Evolutionary conservation across 1,140 invertebrate species (phyloP), one percentile per base, ranked within the genome.

Genomic region (Pseudobourletiella spinata): DNA sequence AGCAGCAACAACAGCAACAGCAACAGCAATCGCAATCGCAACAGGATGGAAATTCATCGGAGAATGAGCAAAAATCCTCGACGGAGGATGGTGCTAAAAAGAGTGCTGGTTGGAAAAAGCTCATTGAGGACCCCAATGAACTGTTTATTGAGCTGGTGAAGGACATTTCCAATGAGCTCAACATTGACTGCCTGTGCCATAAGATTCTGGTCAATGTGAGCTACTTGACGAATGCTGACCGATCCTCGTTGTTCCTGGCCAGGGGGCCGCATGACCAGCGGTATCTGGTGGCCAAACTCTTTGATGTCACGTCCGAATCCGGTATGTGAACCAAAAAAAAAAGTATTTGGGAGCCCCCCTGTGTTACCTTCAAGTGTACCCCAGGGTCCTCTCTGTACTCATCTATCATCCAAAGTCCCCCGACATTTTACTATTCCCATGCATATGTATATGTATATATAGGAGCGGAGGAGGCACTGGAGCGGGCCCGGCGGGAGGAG

Each of bases 201-300:
- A 95, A 95, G 79, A 95, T 95, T 68, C 80, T 95, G 25, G 88
- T 90, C 18, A 95, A 95, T 76, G 90, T 95, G 1, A 85, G 88
- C 43, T 77, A 91, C 57, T 79, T 95, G 44, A 93, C 89, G 2
- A 81, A 87, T 63, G 90, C 90, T 1, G 91, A 95, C 75, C 77
- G 91, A 20, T 89, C 89, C 11, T 89, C 86, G 57, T 76, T 95
- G 57, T 95, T 95, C 76, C 77, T 95, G 54, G 88, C 89, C 0
- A 86, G 89, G 72, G 89, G 89, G 11, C 80, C 84, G 0, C 75
- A 82, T 1, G 82, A 84, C 46, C 80, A 85, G 69, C 81, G 86
- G 67, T 90, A 89, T 71, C 80, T 95, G 30, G 85, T 91, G 35
- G 89, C 91, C 6, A 94, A 95, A 76, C 80, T 95, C 42, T 94